A percentile compares a stretch with the other conserved stretches of the same genome.
These are phyloP conservation scores for Mystacides longicornis DNA, from an alignment of 2,888 invertebrate genomes.

Conservation along the genomic window DNA sequence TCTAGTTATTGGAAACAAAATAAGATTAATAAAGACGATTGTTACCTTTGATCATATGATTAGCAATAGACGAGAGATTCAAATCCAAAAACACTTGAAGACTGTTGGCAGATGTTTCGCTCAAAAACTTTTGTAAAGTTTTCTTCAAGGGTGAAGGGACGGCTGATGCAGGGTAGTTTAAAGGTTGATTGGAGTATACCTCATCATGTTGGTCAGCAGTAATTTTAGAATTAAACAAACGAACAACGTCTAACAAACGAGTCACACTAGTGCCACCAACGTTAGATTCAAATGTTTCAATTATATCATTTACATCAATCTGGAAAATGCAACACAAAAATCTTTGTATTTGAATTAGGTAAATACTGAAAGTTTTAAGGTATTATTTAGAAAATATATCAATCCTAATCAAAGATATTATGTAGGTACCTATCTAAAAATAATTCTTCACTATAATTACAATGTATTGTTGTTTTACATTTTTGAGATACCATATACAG, in stretches of 20 bases:
- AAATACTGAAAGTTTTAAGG: too few relatives aligned
- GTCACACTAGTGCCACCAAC: conserved; percentile 63
- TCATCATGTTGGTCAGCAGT: conserved; percentile 58
- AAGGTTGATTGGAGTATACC: conserved; percentile 48
- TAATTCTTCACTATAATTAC: too few relatives aligned
- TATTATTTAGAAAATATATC: too few relatives aligned
- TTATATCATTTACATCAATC: conserved; percentile 56
- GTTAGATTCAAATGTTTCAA: conserved; percentile 49
- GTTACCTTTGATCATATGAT: conserved; percentile 62
- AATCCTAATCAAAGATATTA: too few relatives aligned
- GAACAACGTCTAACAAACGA: conserved; percentile 62
- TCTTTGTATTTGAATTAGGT: too few relatives aligned
- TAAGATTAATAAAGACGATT: too few relatives aligned
- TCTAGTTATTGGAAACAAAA: too few relatives aligned
- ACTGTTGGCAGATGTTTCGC: conserved; percentile 55
- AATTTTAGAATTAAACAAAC: conserved; percentile 55
- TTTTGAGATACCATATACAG: too few relatives aligned
- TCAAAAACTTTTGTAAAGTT: conserved; percentile 44
- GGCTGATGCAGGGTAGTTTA: conserved; percentile 50
- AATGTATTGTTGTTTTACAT: too few relatives aligned
- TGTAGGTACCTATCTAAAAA: too few relatives aligned
- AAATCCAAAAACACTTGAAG: conserved; percentile 64
- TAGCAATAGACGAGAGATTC: conserved; percentile 60
- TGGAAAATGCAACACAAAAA: too few relatives aligned
- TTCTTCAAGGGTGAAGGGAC: conserved; percentile 42